Conservation (phyloP, 2,888 invertebrate species). For the Dolomedes plantarius region DNA sequence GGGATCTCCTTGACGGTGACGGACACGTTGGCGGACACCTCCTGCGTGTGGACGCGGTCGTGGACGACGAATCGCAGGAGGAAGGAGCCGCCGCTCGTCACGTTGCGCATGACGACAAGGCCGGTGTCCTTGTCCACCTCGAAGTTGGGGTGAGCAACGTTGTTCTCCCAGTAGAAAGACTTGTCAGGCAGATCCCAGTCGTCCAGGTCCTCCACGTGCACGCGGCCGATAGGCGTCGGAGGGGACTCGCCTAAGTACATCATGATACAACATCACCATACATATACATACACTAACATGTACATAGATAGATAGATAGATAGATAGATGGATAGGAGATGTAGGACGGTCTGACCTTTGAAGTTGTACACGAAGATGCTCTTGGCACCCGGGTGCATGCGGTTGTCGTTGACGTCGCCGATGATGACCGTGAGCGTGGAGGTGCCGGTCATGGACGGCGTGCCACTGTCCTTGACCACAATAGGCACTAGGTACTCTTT, state of each 20-base stretch:
- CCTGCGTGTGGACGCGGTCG: constrained; percentile 95
- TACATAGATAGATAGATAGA: too few relatives aligned
- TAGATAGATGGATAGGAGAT: too few relatives aligned
- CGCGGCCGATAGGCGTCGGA: constrained; percentile 93
- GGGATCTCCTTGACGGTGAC: constrained; percentile 95
- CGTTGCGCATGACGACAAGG: constrained; percentile 96
- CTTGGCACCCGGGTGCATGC: constrained; percentile 98
- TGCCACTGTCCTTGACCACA: constrained; percentile 97
- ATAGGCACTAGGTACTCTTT: constrained; percentile 98
- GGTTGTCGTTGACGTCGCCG: constrained; percentile 98
- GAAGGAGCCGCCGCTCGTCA: constrained; percentile 87
- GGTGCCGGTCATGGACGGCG: constrained; percentile 96
- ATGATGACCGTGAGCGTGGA: constrained; percentile 97
- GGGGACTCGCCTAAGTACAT: constrained; percentile 91
- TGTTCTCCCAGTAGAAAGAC: constrained; percentile 94
- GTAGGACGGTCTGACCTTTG: constrained; percentile 77
- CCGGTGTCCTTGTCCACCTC: constrained; percentile 93
- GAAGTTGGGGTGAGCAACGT: constrained; percentile 88
- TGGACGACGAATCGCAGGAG: constrained; percentile 84
- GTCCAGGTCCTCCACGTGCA: constrained; percentile 97
- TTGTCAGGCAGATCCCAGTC: constrained; percentile 99
- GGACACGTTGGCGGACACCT: constrained; percentile 96
- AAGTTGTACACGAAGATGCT: constrained; percentile 98
- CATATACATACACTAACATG: too few relatives aligned
- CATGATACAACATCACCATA: too few relatives aligned